Percentiles rank a stretch among this genome's conserved stretches.
Evolutionary conservation across 30 jellyfish, hydroid and myxozoan species (phyloP).

Genomic region (Mastigias papua): DNA sequence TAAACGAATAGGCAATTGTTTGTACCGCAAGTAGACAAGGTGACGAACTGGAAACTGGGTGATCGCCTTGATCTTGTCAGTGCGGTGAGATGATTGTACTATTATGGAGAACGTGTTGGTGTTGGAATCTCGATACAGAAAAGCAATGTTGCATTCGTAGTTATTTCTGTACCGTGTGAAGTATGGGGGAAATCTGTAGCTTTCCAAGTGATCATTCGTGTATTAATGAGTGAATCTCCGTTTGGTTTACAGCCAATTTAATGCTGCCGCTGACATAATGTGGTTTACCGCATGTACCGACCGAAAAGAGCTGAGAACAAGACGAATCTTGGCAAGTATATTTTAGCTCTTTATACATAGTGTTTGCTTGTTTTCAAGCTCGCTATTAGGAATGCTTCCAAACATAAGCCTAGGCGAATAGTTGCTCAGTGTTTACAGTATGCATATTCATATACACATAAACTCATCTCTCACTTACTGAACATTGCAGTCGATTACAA

Average conservation of each 20-base stretch:
- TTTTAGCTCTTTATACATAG: neutral
- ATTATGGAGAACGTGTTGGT: neutral
- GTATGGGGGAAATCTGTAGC: neutral
- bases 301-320: neutral
- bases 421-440: neutral
- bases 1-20: constrained; percentile 43
- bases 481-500: neutral
- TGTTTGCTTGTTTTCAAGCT: neutral
- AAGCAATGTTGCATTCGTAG: neutral
- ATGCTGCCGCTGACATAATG: constrained; percentile 6
- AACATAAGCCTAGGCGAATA: neutral
- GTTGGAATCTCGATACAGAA: neutral
- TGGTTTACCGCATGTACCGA: constrained; percentile 18
- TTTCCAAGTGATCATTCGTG: constrained; percentile 14
- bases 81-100: neutral
- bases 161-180: neutral
- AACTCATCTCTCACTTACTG: neutral
- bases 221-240: constrained; percentile 3
- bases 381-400: neutral
- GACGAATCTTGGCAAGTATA: neutral
- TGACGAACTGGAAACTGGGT: constrained; percentile 6
- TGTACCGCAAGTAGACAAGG: constrained; percentile 62
- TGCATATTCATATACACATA: neutral
- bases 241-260: constrained; percentile 26
- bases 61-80: neutral